Conservation (phyloP, 2,113 vertebrate species). For the pig (Sus scrofa) region T2T-Sscrofa CM000817.6:150246001-150246500, state of each 20-base stretch:
- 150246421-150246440: slow-evolving; percentile 9
- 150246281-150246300: not conserved
- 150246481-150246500: slow-evolving; percentile 49
- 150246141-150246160: slow-evolving; percentile 51
- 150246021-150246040: not conserved
- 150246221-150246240: slow-evolving; percentile 59
- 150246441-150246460: not conserved
- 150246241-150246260: slow-evolving; percentile 13
- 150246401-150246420: not conserved
- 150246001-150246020: not conserved
- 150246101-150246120: slow-evolving; percentile 50
- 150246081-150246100: not conserved
- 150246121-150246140: slow-evolving; percentile 37
- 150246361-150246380: slow-evolving; percentile 15
- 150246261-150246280: slow-evolving; percentile 40
- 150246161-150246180: slow-evolving; percentile 68
- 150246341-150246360: not conserved
- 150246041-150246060: not conserved
- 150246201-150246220: slow-evolving; percentile 70
- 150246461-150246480: not conserved
- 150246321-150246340: not conserved
- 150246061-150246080: not conserved
- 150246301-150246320: not conserved
- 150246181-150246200: slow-evolving; percentile 68
- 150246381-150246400: slow-evolving; percentile 37